Evolutionary conservation across 2,113 vertebrate species (phyloP).

Genomic region (Oncorhynchus gorbuscha): DNA sequence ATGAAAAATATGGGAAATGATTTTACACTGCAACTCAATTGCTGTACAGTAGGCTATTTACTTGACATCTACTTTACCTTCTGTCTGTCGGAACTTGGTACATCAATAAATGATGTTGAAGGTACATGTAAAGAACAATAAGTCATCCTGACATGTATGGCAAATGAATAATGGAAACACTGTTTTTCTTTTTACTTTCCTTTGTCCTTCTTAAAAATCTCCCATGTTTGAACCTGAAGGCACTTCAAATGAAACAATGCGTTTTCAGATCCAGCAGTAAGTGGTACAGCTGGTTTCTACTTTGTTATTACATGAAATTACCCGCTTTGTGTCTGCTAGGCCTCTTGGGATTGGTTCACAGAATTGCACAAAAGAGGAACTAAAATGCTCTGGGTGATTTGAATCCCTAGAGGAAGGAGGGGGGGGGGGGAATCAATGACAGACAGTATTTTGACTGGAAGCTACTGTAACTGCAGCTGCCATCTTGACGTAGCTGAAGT

Average conservation of each 20-base stretch:
- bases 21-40: too few relatives aligned
- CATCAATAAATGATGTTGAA: slow-evolving; percentile 61
- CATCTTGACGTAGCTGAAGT: slow-evolving; percentile 21
- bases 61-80: neutral
- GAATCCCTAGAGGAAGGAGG: slow-evolving; percentile 29
- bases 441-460: slow-evolving; percentile 40
- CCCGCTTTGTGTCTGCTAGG: slow-evolving; percentile 33
- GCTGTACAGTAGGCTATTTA: too few relatives aligned
- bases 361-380: slow-evolving; percentile 35
- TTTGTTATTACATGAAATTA: slow-evolving; percentile 58
- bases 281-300: slow-evolving; percentile 27
- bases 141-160: slow-evolving; percentile 65
- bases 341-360: slow-evolving; percentile 34
- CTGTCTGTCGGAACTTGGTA: slow-evolving; percentile 18
- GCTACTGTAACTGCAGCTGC: slow-evolving; percentile 26
- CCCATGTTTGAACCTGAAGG: slow-evolving; percentile 52
- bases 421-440: slow-evolving; percentile 16
- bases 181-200: slow-evolving; percentile 57
- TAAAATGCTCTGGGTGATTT: slow-evolving; percentile 48
- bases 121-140: slow-evolving; percentile 50
- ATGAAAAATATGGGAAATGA: too few relatives aligned
- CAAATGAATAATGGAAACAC: slow-evolving; percentile 68
- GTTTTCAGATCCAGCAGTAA: slow-evolving; percentile 39
- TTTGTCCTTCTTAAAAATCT: slow-evolving; percentile 43
- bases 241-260: slow-evolving; percentile 62